Evolutionary conservation across 2,113 vertebrate species (phyloP).

Genomic region (Eptesicus fuscus): DNA sequence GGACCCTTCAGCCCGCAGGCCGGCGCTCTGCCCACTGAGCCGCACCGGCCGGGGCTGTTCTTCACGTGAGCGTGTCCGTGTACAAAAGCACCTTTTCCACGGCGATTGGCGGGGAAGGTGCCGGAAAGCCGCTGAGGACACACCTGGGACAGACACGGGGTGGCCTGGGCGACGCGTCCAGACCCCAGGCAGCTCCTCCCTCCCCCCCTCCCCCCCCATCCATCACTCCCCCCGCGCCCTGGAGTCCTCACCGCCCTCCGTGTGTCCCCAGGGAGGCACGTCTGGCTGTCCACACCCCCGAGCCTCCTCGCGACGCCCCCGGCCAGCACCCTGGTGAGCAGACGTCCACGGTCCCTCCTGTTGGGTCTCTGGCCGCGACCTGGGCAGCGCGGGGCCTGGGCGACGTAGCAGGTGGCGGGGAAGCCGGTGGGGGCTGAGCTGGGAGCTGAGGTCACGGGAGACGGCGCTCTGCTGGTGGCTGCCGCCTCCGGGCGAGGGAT

Average conservation of each 20-base stretch:
- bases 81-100: background rate
- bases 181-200: background rate
- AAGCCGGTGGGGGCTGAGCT: fast-evolving
- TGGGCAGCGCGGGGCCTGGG: fast-evolving
- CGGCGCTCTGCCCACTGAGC: too few species aligned
- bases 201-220: fast-evolving
- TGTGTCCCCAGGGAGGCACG: conserved; percentile 73
- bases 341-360: fast-evolving
- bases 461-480: fast-evolving
- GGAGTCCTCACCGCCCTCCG: fast-evolving
- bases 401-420: background rate
- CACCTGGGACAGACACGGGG: background rate
- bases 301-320: conserved; percentile 57
- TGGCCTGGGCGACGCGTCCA: background rate
- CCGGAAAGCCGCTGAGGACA: background rate
- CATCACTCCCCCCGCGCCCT: too few species aligned
- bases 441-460: background rate
- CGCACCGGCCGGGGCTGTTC: too few species aligned
- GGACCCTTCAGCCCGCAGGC: too few species aligned
- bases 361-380: background rate
- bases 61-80: background rate
- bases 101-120: background rate
- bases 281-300: background rate
- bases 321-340: conserved; percentile 71
- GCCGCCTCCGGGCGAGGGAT: too few species aligned